phyloP scores from a whole-genome alignment of 2,888 invertebrate genomes.

The Meteorus cinctellus region DNA sequence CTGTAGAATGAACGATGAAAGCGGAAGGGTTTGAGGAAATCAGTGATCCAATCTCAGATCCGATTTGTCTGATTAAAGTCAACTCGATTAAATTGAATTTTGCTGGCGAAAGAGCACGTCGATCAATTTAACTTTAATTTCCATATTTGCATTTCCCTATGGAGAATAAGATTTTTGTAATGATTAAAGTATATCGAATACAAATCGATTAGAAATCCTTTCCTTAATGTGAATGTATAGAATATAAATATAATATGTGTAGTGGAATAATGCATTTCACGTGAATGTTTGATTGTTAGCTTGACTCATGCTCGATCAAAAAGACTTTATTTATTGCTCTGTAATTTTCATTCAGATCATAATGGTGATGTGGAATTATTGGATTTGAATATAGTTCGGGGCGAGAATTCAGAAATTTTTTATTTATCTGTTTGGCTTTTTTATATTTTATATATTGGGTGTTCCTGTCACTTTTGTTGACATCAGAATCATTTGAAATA shows the following conservation, averaged over 20 bases:
- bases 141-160: conserved; percentile 33
- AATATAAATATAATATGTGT: background rate
- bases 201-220: conserved; percentile 33
- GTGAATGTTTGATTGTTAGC: too few species aligned
- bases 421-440: too few species aligned
- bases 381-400: too few species aligned
- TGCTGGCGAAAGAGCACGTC: conserved; percentile 27
- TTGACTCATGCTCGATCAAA: too few species aligned
- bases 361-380: too few species aligned
- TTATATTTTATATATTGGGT: too few species aligned
- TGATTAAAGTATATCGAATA: conserved; percentile 25
- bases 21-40: conserved; percentile 21
- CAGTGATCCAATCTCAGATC: conserved; percentile 31
- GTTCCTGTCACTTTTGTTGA: too few species aligned
- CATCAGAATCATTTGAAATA: too few species aligned
- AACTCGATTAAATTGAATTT: conserved; percentile 19
- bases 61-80: conserved; percentile 31
- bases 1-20: background rate
- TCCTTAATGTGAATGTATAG: background rate
- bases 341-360: too few species aligned
- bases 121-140: conserved; percentile 22
- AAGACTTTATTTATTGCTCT: too few species aligned
- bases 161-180: conserved; percentile 17
- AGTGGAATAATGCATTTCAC: background rate
- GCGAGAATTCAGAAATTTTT: too few species aligned